Evolutionary conservation across 1,140 invertebrate genomes (phyloP), one percentile per base, ranked within the genome.

Genomic region (Chionoecetes opilio): DNA sequence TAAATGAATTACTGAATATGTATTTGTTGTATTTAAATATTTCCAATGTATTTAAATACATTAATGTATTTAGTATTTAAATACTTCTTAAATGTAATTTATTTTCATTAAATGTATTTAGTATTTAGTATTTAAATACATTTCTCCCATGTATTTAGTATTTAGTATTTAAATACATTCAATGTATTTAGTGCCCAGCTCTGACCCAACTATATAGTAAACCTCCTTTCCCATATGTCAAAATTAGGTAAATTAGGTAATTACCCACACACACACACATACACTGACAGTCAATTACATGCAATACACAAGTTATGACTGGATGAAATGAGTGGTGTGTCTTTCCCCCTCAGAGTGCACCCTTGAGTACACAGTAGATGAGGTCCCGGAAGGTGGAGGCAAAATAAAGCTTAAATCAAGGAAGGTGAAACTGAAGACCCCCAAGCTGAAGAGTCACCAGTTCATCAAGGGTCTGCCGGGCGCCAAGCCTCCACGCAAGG

Each of bases 381-480:
- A 93, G 34, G 9, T 93, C 32, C 92, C 92, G 2, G 92, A 1
- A 26, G 82, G 38, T 26, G 17, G 29, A 0, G 38, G 89, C 2
- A 85, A 84, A 5, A 38, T 85, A 34, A n/a, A 21, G 9, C 38
- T 93, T 38, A 93, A 93, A 31, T 84, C 92, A 87, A 93, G 92
- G 17, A 53, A n/a, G 9, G 14, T 26, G 29, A 86, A 53, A 26
- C 26, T 21, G n/a, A 37, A 31, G 11, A 46, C 53, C 21, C 46
- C 85, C 11, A 87, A 38, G 17, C 37, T 93, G 5, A 93, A 85
- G 84, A 14, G 37, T 17, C 92, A 93, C 32, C 37, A 85, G 38
- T 93, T 93, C 11, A 6, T 93, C 34, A 93, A 87, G 46, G 92
- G 92, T 31, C 82, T 93, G n/a, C 92, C 82, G 31, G 92, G 92